Base-by-base conservation (phyloP, 2,113 vertebrate genomes). In the Micromys minutus region DNA sequence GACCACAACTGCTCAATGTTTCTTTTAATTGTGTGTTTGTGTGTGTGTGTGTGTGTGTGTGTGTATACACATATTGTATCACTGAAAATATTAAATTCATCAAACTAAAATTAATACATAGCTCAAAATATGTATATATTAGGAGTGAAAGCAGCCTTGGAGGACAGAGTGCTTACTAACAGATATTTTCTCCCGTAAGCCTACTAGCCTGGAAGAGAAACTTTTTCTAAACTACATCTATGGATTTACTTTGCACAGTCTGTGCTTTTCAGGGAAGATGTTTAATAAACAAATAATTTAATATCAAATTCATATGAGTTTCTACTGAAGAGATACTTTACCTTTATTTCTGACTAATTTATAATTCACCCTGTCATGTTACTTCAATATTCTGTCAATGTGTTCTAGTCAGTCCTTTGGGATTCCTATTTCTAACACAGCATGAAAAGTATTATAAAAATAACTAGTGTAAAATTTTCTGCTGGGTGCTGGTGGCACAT, bases 11-110 rank as follows among this genome's bases (percentile, higher is more conserved):
- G 12, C 13, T 89, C 57, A 72, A 61, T 34, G 10, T 71, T 86
- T 95, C 59, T 92, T 95, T 94, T 50, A 91, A 90, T 77, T 77
- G 3, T 17, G 81, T 96, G 93, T 9, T 55, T 47, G 93, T 17
- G 39, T 61, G 50, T 4, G 12, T 71, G 3, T 21, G 81, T 96
- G 93, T 9, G 55, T 47, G 93, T 17, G 45, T 61, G 50, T 4
- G 22, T 71, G 4, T 21, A 86, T 96, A 94, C 7, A 61, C n/a
- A n/a, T n/a, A n/a, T n/a, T 47, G 39, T 4, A 29, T 36, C 52
- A 61, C 81, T 80, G 36, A 22, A 92, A 94, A 88, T 80, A 36
- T 39, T 94, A 63, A 52, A 87, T 52, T 88, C 16, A 88, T 74
- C 69, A 93, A 59, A 36, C 29, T 74, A 92, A 89, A 87, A 84